These are phyloP conservation scores for Nothocercus julius DNA, from an alignment of 2,113 vertebrate species.

Conservation along the genomic window DNA sequence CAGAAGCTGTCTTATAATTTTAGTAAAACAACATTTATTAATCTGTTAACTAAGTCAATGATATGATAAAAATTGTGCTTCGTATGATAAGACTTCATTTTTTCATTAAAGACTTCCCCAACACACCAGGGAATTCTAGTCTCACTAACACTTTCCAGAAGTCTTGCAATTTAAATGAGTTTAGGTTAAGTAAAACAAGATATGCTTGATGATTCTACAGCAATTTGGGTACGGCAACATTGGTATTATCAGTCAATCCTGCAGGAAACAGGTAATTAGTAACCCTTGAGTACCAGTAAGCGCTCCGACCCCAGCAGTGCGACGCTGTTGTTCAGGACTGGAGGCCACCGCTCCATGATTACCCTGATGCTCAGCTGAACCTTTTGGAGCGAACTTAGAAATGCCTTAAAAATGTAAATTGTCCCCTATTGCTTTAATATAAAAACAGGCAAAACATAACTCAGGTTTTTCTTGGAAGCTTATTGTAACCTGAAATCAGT, in stretches of 20 bases:
- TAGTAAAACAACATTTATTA: constrained; percentile 24
- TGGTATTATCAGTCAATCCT: neutral
- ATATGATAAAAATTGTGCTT: constrained; percentile 39
- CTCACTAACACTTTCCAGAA: neutral
- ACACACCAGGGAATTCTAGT: constrained; percentile 7
- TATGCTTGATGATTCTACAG: constrained; percentile 20
- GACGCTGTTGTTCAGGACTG: neutral
- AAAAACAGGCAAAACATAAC: neutral
- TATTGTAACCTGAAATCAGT: neutral
- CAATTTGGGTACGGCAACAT: neutral
- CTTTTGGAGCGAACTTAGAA: neutral
- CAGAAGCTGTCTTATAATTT: constrained; percentile 7
- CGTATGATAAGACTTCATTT: constrained; percentile 41
- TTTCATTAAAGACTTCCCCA: neutral
- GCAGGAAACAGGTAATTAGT: neutral
- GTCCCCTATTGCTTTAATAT: rapidly evolving
- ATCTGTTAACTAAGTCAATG: constrained; percentile 38
- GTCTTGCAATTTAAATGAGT: constrained; percentile 16
- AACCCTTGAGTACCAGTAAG: rapidly evolving
- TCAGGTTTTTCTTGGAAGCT: neutral
- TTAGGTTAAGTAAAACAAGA: constrained; percentile 30
- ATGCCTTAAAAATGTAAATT: neutral
- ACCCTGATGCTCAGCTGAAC: neutral
- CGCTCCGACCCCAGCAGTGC: neutral
- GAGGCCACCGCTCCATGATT: neutral